Conservation (phyloP, 2,797 vertebrate species). For the Anguilla marmorata region DNA sequence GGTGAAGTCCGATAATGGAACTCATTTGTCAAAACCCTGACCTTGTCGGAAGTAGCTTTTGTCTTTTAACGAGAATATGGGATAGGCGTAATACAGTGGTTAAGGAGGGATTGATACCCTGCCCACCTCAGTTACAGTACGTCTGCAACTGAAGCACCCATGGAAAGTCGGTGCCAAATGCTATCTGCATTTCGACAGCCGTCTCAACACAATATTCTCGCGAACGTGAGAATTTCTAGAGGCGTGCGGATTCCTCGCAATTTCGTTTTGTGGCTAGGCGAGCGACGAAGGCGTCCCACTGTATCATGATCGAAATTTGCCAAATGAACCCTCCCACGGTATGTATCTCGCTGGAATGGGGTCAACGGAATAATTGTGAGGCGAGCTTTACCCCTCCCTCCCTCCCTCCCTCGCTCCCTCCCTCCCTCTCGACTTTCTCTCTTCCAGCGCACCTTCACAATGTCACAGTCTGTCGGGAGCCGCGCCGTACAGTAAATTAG, state of each 20-base stretch:
- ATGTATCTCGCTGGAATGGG: background rate
- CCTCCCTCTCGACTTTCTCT: constrained; percentile 17
- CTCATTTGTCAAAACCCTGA: constrained; percentile 56
- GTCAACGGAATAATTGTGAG: background rate
- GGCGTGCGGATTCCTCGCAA: background rate
- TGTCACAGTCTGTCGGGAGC: constrained; percentile 15
- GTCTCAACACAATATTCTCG: background rate
- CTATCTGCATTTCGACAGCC: background rate
- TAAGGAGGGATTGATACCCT: background rate
- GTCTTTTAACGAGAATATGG: constrained; percentile 38
- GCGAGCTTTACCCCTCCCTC: background rate
- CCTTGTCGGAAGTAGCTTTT: constrained; percentile 48
- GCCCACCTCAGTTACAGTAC: background rate
- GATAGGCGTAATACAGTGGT: constrained; percentile 1
- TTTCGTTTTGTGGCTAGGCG: background rate
- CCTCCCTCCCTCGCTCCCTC: background rate
- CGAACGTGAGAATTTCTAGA: background rate
- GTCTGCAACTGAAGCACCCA: background rate
- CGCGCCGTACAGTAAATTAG: constrained; percentile 30
- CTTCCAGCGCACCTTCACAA: constrained; percentile 23
- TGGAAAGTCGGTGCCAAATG: background rate
- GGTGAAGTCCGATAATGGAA: constrained; percentile 50
- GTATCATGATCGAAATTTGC: background rate
- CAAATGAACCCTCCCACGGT: background rate
- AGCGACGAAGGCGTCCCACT: background rate